Evolutionary conservation across 2,797 vertebrate species (phyloP), one percentile per base, ranked within the genome.

Genomic region (Cygnus olor): DNA sequence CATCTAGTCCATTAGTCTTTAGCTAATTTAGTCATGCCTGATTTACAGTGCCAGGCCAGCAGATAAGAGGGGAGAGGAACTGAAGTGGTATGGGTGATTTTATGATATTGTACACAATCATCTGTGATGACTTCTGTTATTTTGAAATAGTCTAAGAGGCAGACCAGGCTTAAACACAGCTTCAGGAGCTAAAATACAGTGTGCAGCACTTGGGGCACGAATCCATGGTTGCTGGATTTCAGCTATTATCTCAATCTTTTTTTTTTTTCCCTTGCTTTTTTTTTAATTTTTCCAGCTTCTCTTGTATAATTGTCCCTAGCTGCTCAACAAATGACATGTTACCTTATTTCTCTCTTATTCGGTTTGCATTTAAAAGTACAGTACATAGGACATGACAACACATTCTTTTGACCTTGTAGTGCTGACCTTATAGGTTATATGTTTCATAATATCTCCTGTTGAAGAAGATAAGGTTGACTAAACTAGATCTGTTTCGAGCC

Each of bases 401-500:
- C 24, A 4, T 70, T 83, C 56, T 82, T 74, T 65, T 95, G 90
- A 96, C 96, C 89, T 97, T 97, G 88, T 49, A 66, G 36, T 40
- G 68, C 76, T 94, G 94, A 84, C 95, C 92, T 95, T 91, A 44
- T 27, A 86, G 80, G 84, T 24, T 66, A 86, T 79, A 77, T 85
- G 66, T 93, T 95, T 94, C 78, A 34, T 96, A 97, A 93, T 89
- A 87, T 95, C 84, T 96, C 66, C 71, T 80, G 58, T 40, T 86
- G 81, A 77, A 86, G 93, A 90, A 61, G 94, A 95, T 91, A 87
- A 95, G 94, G 93, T 90, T 95, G 92, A 95, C 92, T 95, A 80
- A 94, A 96, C 92, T 65, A 93, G 96, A 95, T 96, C 76, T 95
- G 95, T 96, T 96, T 97, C 3, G 3, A 97, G 90, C 93, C 94